Percentiles rank a stretch among this genome's conserved stretches.
These are phyloP conservation scores for Villa cingulata DNA, from an alignment of 2,888 invertebrate species.

Conservation along the genomic window DNA sequence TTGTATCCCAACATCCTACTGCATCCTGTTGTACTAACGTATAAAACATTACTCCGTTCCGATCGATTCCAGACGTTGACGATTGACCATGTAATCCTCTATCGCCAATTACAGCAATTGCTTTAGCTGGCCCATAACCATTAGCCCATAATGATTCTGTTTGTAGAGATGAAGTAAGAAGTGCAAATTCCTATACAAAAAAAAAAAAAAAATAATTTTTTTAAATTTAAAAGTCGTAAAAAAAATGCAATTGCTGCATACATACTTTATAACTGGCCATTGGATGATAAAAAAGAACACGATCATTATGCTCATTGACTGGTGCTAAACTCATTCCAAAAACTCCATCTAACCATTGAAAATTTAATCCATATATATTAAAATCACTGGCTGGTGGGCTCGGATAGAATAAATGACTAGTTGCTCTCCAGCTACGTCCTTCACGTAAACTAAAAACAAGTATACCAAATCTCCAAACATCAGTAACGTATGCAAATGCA, in stretches of 20 bases:
- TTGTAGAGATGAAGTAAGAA: constrained; percentile 49
- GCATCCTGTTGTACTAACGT: constrained; percentile 64
- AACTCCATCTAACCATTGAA: constrained; percentile 71
- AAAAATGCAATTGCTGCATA: neutral
- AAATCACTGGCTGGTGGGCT: constrained; percentile 49
- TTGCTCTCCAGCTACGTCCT: constrained; percentile 30
- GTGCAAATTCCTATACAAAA: constrained; percentile 48
- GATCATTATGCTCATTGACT: constrained; percentile 37
- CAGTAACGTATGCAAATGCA: constrained; percentile 47
- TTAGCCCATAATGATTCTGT: constrained; percentile 41
- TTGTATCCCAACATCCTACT: constrained; percentile 68
- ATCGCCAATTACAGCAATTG: constrained; percentile 31
- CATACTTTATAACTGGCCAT: constrained; percentile 58
- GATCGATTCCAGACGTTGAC: constrained; percentile 58
- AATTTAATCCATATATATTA: constrained; percentile 58
- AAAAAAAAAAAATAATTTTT: neutral
- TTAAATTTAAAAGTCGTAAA: neutral
- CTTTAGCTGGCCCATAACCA: constrained; percentile 24
- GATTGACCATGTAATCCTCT: constrained; percentile 53
- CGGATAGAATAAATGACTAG: constrained; percentile 30
- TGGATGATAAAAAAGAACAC: constrained; percentile 62
- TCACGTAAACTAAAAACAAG: constrained; percentile 30
- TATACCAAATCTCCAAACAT: constrained; percentile 48
- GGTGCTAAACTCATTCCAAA: constrained; percentile 62
- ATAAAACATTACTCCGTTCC: constrained; percentile 57